A percentile compares a stretch with the other conserved stretches of the same genome.
These are phyloP conservation scores for Drosophila erecta DNA, from an alignment of 1,140 invertebrate genomes.

Conservation along the genomic window DNA sequence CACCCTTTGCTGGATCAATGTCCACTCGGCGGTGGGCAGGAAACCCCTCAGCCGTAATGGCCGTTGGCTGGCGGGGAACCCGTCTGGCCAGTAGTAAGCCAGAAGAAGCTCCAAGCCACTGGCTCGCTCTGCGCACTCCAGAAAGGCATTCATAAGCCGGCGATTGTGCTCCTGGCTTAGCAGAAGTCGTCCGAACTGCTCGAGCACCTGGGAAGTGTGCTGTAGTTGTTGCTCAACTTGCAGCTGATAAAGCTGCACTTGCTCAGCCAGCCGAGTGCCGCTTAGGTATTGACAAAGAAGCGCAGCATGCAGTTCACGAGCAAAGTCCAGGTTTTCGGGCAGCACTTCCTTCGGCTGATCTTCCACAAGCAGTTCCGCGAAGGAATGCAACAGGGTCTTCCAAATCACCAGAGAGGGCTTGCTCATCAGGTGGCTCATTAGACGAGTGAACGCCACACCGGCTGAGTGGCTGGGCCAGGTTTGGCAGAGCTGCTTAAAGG, in stretches of 20 bases:
- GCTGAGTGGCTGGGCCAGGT: constrained; percentile 65
- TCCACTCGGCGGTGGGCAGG: constrained; percentile 65
- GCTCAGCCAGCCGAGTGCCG: constrained; percentile 70
- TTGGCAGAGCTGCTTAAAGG: constrained; percentile 47
- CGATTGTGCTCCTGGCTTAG: constrained; percentile 69
- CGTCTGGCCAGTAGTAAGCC: constrained; percentile 70
- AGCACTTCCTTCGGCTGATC: constrained; percentile 9
- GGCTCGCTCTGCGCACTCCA: constrained; percentile 67
- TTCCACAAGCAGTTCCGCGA: constrained; percentile 56
- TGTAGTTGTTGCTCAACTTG: constrained; percentile 44
- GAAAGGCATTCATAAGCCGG: constrained; percentile 68
- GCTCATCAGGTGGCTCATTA: constrained; percentile 65
- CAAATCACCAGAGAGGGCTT: constrained; percentile 82
- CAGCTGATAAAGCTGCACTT: constrained; percentile 44
- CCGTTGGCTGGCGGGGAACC: constrained; percentile 4
- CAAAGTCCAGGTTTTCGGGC: constrained; percentile 40
- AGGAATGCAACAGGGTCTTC: constrained; percentile 67
- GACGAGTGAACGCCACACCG: constrained; percentile 64
- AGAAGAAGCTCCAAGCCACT: constrained; percentile 60
- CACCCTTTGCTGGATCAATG: constrained; percentile 67
- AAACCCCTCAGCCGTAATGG: constrained; percentile 47
- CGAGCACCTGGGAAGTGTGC: constrained; percentile 52
- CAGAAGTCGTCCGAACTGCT: constrained; percentile 59
- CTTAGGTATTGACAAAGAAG: constrained; percentile 70
- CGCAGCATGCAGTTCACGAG: constrained; percentile 68